Evolutionary conservation across 1,140 invertebrate genomes (phyloP).

Genomic region (Parasteatoda tepidariorum): DNA sequence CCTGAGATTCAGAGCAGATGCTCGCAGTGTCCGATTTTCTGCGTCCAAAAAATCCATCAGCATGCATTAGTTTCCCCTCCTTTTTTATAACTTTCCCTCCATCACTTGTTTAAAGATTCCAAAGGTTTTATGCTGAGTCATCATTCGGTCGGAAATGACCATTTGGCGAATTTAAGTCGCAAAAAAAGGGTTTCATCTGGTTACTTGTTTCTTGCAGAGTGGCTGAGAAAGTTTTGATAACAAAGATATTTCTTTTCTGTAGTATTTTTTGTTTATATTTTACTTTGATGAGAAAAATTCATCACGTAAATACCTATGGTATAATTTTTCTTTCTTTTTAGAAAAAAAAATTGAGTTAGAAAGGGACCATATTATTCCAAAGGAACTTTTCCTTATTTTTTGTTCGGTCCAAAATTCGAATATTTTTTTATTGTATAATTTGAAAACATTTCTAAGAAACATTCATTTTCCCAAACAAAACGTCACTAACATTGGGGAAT

Average conservation of each 20-base stretch:
- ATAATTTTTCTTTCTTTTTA: neutral
- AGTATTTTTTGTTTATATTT: neutral
- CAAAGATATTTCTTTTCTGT: neutral
- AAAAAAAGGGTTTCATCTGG: neutral
- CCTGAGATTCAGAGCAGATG: neutral
- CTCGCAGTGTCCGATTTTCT: neutral
- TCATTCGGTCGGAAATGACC: neutral
- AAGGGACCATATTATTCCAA: neutral
- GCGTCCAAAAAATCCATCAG: constrained; percentile 2
- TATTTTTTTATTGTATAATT: no score
- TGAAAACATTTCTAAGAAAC: no score
- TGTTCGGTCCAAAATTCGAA: no score
- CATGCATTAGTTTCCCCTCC: constrained; percentile 1
- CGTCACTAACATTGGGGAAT: no score
- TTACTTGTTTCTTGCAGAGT: neutral
- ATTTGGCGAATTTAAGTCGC: neutral
- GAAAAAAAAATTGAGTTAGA: neutral
- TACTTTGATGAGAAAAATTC: neutral
- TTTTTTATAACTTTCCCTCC: neutral
- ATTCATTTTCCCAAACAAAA: no score
- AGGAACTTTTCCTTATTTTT: neutral
- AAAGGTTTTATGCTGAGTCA: neutral
- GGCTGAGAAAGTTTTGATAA: neutral
- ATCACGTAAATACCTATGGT: neutral
- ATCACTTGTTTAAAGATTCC: neutral